Base-by-base conservation (phyloP, 1,140 invertebrate genomes). In the Drosophila dunni region DNA sequence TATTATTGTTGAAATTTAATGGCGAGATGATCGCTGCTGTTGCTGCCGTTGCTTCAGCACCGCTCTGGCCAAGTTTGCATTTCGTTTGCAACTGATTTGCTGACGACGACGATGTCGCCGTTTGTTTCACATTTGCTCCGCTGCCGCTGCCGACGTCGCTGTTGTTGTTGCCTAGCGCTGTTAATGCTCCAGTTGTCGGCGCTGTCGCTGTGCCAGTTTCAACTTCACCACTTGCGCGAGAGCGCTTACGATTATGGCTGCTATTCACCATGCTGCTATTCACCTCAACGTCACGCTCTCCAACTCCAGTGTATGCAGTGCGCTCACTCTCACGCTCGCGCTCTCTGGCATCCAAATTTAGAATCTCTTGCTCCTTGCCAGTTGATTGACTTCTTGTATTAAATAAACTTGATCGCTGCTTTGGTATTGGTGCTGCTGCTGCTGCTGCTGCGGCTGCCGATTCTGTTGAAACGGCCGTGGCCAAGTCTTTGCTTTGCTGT, bases 401-500 rank as follows among this genome's bases (percentile, higher is more conserved):
- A 65, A 84, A 88, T 72, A 91, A 91, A 74, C 81, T 81, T 81
- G 89, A 91, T 91, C 89, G 84, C 75, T 91, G 89, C 84, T 91
- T 91, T 91, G 89, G 89, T 91, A 91, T 91, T 74, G 89, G 89
- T 77, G 70, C 51, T 36, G 29, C 24, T 53, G 60, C 15, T 51
- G 60, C 34, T 42, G 51, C 38, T 65, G 67, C 45, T 71, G 72
- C 29, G 67, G 81, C 61, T 71, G 80, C 54, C 64, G 79, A 63
- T 79, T 88, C 84, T 68, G 79, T 54, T 56, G 83, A 81, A 78
- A 67, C 71, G 68, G 67, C 83, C 81, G 68, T 66, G 71, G 72
- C 62, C 60, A 64, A 79, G 40, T 83, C 79, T 81, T 83, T 84
- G 64, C 76, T 63, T 77, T 83, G 58, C n/a, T 66, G 66, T 8